Conservation (phyloP, 2,797 vertebrate species). For the Acropternis orthonyx region DNA sequence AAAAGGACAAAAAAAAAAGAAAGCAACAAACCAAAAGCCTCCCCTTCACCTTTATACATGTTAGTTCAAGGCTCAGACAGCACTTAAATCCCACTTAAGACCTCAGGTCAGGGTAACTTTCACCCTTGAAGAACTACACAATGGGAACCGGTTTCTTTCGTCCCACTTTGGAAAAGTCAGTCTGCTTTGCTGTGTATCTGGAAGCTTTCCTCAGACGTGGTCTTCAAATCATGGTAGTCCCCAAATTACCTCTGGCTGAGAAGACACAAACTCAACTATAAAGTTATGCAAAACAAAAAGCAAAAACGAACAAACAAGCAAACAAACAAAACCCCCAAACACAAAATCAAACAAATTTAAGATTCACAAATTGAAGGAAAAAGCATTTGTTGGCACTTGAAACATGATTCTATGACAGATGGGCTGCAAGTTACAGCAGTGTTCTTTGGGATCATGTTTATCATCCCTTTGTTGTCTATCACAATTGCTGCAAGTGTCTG, state of each 20-base stretch:
- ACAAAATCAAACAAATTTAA: background rate
- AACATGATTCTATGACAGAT: background rate
- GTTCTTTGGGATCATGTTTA: background rate
- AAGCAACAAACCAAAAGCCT: background rate
- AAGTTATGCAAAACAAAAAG: background rate
- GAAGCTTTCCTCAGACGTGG: background rate
- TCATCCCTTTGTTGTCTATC: background rate
- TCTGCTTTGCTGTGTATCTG: background rate
- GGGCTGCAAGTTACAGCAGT: background rate
- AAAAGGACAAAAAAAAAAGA: background rate
- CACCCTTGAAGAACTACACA: background rate
- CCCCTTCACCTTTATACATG: background rate
- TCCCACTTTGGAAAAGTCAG: background rate
- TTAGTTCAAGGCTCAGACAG: background rate
- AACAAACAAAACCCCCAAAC: background rate
- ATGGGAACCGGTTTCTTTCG: background rate
- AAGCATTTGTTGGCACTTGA: background rate
- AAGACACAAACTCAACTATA: background rate
- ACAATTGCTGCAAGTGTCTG: background rate
- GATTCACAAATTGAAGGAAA: background rate
- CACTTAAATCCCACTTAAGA: background rate
- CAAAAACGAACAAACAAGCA: background rate
- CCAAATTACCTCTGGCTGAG: background rate
- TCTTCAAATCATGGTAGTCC: background rate
- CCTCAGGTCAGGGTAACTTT: background rate